Conservation (phyloP, 2,797 vertebrate genomes). For the Hoplostethus atlanticus region DNA sequence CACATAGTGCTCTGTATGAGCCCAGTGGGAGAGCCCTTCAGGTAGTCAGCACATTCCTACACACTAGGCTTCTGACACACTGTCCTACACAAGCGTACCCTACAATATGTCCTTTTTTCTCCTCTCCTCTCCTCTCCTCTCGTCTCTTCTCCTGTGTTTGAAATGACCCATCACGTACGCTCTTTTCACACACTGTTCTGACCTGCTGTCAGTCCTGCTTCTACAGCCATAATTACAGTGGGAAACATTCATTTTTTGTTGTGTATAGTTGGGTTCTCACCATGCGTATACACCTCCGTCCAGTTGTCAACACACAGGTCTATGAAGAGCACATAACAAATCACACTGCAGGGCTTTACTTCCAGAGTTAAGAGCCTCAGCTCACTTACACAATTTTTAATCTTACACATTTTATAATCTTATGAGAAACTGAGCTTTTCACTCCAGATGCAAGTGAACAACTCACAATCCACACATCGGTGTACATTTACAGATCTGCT, state of each 20-base stretch:
- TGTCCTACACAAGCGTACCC: constrained; percentile 40
- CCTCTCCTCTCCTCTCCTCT: not conserved
- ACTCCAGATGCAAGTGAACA: constrained; percentile 16
- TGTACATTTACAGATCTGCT: not conserved
- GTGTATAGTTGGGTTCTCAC: constrained; percentile 67
- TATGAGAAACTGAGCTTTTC: constrained; percentile 14
- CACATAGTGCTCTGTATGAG: constrained; percentile 93
- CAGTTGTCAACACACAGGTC: constrained; percentile 47
- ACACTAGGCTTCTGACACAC: constrained; percentile 9
- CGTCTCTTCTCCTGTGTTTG: constrained; percentile 27
- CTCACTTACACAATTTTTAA: constrained; percentile 43
- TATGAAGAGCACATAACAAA: constrained; percentile 55
- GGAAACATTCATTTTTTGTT: constrained; percentile 72
- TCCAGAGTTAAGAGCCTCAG: constrained; percentile 58
- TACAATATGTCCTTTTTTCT: not conserved
- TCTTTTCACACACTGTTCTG: constrained; percentile 53
- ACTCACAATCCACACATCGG: not conserved
- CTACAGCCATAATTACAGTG: constrained; percentile 65
- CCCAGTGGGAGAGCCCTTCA: constrained; percentile 91
- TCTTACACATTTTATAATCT: constrained; percentile 18
- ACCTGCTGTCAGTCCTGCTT: constrained; percentile 43
- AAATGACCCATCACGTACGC: constrained; percentile 35
- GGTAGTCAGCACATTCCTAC: constrained; percentile 72
- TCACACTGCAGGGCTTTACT: constrained; percentile 46
- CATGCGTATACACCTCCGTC: constrained; percentile 51